Conservation (phyloP, 2,113 vertebrate species). For the Mirza zaza region DNA sequence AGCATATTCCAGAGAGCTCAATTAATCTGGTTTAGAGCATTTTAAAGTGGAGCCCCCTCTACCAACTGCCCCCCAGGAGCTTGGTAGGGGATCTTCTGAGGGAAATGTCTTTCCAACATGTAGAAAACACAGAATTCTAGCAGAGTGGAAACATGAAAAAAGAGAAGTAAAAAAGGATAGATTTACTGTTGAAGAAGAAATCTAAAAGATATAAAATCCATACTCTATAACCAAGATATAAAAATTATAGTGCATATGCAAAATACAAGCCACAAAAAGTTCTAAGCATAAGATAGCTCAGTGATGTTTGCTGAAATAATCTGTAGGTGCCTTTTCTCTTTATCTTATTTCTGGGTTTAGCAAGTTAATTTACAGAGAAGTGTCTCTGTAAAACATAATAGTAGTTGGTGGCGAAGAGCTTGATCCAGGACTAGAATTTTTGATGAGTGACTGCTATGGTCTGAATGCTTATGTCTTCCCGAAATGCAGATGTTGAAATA, state of each 20-base stretch:
- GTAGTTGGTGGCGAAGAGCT: not conserved
- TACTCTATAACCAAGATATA: no score
- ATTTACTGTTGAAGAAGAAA: not conserved
- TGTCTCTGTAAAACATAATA: not conserved
- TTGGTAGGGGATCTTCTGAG: not conserved
- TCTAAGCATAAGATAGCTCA: not conserved
- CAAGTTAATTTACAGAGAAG: not conserved
- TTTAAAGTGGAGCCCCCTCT: not conserved
- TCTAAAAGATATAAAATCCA: not conserved
- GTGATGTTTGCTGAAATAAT: not conserved
- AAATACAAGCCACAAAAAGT: not conserved
- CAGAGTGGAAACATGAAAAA: not conserved
- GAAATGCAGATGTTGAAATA: not conserved
- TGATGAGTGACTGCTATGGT: no score
- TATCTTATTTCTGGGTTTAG: not conserved
- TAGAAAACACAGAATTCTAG: not conserved
- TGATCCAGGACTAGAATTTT: not conserved
- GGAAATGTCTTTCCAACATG: not conserved
- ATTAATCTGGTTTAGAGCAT: not conserved
- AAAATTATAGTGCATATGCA: not conserved
- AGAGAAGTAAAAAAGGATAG: not conserved
- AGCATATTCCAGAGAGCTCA: not conserved
- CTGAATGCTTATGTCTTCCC: not conserved
- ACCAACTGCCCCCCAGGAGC: not conserved
- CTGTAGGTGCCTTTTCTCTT: not conserved